These are phyloP conservation scores for Cricetomys ansorgei DNA, from an alignment of 2,113 vertebrate species.

Conservation along the genomic window DNA sequence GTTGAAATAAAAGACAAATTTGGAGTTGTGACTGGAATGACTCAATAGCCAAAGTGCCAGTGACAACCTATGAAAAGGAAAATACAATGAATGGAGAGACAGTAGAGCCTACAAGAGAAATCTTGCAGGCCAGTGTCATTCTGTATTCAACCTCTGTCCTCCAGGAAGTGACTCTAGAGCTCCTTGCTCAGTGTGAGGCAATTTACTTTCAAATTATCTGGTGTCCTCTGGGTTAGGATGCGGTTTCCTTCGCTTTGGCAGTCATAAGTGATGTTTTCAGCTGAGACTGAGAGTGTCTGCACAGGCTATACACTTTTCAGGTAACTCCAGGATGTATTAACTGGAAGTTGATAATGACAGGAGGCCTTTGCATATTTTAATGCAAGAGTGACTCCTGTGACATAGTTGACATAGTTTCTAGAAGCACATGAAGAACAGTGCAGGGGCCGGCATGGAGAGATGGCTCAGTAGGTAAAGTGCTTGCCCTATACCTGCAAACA, in stretches of 20 bases:
- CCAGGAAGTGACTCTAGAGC: background rate
- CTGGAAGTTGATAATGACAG: background rate
- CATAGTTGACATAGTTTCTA: background rate
- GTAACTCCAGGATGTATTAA: background rate
- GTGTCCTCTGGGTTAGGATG: background rate
- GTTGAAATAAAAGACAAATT: background rate
- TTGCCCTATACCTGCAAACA: background rate
- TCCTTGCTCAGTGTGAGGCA: background rate
- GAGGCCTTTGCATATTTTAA: background rate
- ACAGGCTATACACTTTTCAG: background rate
- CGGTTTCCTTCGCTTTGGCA: background rate
- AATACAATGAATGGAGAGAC: background rate
- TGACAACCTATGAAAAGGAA: background rate
- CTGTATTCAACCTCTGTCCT: background rate
- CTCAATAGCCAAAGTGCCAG: background rate
- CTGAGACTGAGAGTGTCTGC: background rate
- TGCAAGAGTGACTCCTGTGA: background rate
- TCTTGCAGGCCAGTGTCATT: no score
- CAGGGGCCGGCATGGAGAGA: no score
- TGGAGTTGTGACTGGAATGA: background rate
- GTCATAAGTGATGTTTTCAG: background rate
- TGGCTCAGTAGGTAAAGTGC: background rate
- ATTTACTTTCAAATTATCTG: constrained; percentile 6
- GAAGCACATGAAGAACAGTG: background rate
- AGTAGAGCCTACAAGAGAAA: background rate